Percentiles rank a stretch among this genome's conserved stretches.
Evolutionary conservation across 1,140 invertebrate species (phyloP).

Genomic region (Hormaphis cornu): DNA sequence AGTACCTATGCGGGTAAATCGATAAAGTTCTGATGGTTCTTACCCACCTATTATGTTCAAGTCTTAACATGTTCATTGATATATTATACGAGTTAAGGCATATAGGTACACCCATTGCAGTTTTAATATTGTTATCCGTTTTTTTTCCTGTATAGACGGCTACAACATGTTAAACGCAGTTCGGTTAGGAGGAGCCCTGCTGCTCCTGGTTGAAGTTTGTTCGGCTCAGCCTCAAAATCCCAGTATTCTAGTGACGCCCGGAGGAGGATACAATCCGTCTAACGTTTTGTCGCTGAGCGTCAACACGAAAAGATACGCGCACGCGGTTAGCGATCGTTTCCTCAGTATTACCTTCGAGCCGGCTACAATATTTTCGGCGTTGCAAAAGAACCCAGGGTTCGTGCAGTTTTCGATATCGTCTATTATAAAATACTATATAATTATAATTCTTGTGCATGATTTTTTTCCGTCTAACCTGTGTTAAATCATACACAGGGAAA

Average conservation of each 20-base stretch:
- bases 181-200: not conserved
- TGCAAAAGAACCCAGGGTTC: conserved; percentile 5
- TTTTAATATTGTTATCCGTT: too few relatives aligned
- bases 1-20: too few relatives aligned
- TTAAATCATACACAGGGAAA: too few relatives aligned
- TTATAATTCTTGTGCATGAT: not conserved
- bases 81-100: too few relatives aligned
- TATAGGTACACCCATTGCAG: too few relatives aligned
- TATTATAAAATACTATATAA: not conserved
- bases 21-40: too few relatives aligned
- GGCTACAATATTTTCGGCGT: not conserved
- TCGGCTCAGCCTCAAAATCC: not conserved
- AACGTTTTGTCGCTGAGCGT: not conserved
- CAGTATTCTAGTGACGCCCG: not conserved
- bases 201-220: not conserved
- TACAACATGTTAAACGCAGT: not conserved
- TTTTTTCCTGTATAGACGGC: not conserved
- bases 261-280: not conserved
- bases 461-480: not conserved
- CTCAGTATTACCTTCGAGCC: conserved; percentile 28
- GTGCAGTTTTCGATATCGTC: too few relatives aligned
- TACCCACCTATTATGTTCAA: too few relatives aligned
- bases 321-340: conserved; percentile 25
- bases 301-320: conserved; percentile 25
- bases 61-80: too few relatives aligned